Evolutionary conservation across 2,797 vertebrate species (phyloP).

Genomic region (Calcarius lapponicus): DNA sequence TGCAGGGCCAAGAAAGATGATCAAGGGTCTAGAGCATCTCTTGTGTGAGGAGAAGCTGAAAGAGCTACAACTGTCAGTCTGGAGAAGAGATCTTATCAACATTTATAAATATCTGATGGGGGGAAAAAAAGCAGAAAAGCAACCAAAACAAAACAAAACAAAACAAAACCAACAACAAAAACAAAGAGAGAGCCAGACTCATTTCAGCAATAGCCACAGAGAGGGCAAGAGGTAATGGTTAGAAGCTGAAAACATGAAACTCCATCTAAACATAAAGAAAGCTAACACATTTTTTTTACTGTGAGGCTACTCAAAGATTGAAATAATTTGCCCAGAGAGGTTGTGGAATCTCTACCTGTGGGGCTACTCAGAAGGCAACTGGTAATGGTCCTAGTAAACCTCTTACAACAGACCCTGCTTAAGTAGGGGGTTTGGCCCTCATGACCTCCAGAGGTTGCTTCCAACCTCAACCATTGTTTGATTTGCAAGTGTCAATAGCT

Average conservation of each 20-base stretch:
- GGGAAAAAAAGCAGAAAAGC: not conserved
- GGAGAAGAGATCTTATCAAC: not conserved
- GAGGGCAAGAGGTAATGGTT: not conserved
- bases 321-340: not conserved
- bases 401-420: not conserved
- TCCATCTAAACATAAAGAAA: not conserved
- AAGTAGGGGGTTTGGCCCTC: not conserved
- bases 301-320: not conserved
- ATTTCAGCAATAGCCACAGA: not conserved
- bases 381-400: not conserved
- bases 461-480: not conserved
- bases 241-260: not conserved
- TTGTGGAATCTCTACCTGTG: not conserved
- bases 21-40: not conserved
- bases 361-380: not conserved
- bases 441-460: not conserved
- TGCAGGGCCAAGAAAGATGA: not conserved
- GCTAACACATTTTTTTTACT: fast-evolving
- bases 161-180: not conserved
- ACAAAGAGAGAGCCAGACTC: not conserved
- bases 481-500: not conserved
- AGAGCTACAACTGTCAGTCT: not conserved
- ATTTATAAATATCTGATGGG: not conserved
- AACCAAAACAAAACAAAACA: not conserved
- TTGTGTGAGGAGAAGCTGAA: not conserved